phyloP scores from a whole-genome alignment of 1,140 invertebrate species.

The Drosophila bifasciata region DNA sequence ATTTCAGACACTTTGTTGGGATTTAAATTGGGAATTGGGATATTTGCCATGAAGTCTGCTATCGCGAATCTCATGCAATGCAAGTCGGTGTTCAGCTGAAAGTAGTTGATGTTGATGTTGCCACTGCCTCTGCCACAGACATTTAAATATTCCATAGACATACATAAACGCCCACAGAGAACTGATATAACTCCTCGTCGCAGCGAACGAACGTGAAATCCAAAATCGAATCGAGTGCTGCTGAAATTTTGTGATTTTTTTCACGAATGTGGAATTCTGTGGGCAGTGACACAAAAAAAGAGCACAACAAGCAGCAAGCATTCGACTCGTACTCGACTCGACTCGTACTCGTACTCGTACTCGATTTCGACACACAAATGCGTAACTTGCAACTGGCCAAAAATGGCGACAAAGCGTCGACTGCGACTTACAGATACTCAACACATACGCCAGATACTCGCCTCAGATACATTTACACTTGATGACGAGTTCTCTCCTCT shows the following conservation, averaged over 20 bases:
- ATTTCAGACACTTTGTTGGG: conserved; percentile 5
- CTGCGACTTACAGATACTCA: conserved; percentile 8
- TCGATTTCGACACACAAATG: conserved; percentile 56
- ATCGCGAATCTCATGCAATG: background rate
- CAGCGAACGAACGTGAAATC: conserved; percentile 18
- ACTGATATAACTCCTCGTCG: conserved; percentile 24
- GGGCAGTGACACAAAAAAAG: conserved; percentile 58
- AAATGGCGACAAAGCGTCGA: conserved; percentile 57
- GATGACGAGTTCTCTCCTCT: conserved; percentile 46
- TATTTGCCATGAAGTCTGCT: conserved; percentile 14
- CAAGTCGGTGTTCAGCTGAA: conserved; percentile 12
- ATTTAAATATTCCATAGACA: conserved; percentile 13
- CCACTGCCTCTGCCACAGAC: conserved; percentile 3
- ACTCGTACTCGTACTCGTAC: no score
- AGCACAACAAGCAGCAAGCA: conserved; percentile 5
- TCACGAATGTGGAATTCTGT: conserved; percentile 35
- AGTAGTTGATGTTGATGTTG: background rate
- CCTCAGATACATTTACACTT: conserved; percentile 40
- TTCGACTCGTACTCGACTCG: no score
- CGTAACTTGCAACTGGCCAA: conserved; percentile 73
- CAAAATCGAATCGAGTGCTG: conserved; percentile 37
- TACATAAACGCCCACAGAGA: conserved; percentile 49
- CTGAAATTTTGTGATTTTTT: conserved; percentile 25
- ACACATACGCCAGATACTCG: conserved; percentile 22
- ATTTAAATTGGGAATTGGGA: conserved; percentile 26